Base-by-base conservation (phyloP, 2,113 vertebrate genomes). In the Anseranas semipalmata region DNA sequence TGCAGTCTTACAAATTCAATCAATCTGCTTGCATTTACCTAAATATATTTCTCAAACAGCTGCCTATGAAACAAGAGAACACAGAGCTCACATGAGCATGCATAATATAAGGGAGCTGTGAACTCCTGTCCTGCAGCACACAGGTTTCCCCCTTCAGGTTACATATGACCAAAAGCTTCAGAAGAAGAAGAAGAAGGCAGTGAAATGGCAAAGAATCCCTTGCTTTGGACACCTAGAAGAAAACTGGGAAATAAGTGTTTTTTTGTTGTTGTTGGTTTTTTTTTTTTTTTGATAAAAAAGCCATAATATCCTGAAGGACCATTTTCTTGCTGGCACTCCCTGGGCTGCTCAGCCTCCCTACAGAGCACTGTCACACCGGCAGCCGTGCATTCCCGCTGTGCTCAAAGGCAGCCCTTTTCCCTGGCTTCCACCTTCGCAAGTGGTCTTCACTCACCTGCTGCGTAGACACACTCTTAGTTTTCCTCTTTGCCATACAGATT, bases 301-400 rank as follows among this genome's bases (percentile, higher is more conserved):
- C n/a, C 2, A 6, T 2, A 18, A 21, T 0, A n/a, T 15, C 78
- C 70, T 16, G 3, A 8, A 15, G 48, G 66, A 37, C 21, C 27
- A 27, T 6, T 48, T 4, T 5, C 39, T 3, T 33, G 2, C n/a
- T 2, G 62, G 52, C 8, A 43, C 27, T 52, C 33, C 43, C 1
- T 20, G 39, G 70, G 76, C 66, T 46, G 81, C 14, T 1, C 7
- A 53, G 41, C 4, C 55, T 4, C 41, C 19, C 74, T 33, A 77
- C 65, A 63, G 65, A 32, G 45, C n/a, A 6, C 25, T 7, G 46
- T 18, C 48, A 18, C 4, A 9, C 16, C 71, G 48, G 46, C 66
- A 56, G 58, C 76, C 20, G 60, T 0, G 0, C 5, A 1, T 4
- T 33, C 50, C 37, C 52, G 3, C 50, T 2, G 50, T 1, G 17